A percentile compares a stretch with the other conserved stretches of the same genome.
Conservation (phyloP, 2,888 invertebrate species). For the Ochropleura plecta region DNA sequence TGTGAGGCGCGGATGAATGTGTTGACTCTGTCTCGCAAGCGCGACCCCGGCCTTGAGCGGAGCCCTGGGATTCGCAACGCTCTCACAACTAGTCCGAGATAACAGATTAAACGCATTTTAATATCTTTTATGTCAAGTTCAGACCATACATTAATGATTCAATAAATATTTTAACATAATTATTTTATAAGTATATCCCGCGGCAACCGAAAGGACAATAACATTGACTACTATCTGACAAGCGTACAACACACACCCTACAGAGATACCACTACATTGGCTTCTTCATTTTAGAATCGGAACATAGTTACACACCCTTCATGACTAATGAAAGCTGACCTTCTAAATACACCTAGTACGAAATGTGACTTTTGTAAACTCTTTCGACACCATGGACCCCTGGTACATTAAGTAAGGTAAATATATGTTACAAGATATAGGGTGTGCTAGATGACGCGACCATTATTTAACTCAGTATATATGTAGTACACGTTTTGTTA, state of each 20-base stretch:
- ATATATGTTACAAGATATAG: constrained; percentile 22
- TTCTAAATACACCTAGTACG: neutral
- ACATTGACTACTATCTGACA: neutral
- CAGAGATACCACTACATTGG: neutral
- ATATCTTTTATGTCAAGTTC: constrained; percentile 36
- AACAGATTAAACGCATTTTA: constrained; percentile 18
- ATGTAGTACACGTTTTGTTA: neutral
- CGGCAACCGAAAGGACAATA: too few species aligned
- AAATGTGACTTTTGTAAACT: neutral
- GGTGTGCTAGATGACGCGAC: neutral
- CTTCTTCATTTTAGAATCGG: neutral
- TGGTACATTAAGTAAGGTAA: neutral
- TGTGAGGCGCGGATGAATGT: constrained; percentile 31
- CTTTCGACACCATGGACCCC: neutral
- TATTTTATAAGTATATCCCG: neutral
- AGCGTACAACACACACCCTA: neutral
- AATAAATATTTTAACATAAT: neutral
- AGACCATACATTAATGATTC: neutral
- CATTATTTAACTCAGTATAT: constrained; percentile 2
- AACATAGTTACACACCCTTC: neutral
- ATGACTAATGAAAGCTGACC: neutral
- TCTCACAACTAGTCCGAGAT: neutral
- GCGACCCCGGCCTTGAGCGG: constrained; percentile 8
- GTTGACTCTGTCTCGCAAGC: constrained; percentile 9
- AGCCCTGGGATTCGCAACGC: constrained; percentile 21